Evolutionary conservation across 2,888 invertebrate genomes (phyloP).

Genomic region (Papilio gigon): DNA sequence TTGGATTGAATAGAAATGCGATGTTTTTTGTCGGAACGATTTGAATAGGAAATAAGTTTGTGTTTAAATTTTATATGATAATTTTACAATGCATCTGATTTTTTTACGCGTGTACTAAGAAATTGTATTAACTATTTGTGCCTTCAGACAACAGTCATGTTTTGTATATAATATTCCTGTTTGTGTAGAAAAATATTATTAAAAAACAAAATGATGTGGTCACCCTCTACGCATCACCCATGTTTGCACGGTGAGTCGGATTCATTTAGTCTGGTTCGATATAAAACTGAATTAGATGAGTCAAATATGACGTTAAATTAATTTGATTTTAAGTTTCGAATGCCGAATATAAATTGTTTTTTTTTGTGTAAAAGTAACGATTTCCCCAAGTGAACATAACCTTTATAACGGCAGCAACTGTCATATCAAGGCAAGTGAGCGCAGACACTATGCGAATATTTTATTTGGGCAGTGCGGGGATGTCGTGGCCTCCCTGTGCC

Average conservation of each 20-base stretch:
- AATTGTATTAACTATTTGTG: constrained; percentile 9
- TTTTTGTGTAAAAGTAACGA: not conserved
- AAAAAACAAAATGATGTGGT: not conserved
- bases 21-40: constrained; percentile 45
- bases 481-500: constrained; percentile 47
- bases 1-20: constrained; percentile 64
- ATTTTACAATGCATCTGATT: constrained; percentile 34
- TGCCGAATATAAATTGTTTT: not conserved
- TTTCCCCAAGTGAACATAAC: constrained; percentile 43
- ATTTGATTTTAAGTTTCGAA: not conserved
- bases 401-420: constrained; percentile 61
- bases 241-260: not conserved
- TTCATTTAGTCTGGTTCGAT: not conserved
- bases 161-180: not conserved
- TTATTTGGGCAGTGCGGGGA: constrained; percentile 78
- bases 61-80: constrained; percentile 38
- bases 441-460: constrained; percentile 64
- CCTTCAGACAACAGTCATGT: not conserved
- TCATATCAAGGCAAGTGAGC: constrained; percentile 70
- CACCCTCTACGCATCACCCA: not conserved
- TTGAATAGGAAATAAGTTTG: constrained; percentile 42
- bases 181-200: not conserved
- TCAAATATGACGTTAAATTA: not conserved
- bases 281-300: not conserved
- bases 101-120: constrained; percentile 24